Evolutionary conservation across 2,113 vertebrate genomes (phyloP), one percentile per base, ranked within the genome.

Genomic region (Craseonycteris thonglongyai): DNA sequence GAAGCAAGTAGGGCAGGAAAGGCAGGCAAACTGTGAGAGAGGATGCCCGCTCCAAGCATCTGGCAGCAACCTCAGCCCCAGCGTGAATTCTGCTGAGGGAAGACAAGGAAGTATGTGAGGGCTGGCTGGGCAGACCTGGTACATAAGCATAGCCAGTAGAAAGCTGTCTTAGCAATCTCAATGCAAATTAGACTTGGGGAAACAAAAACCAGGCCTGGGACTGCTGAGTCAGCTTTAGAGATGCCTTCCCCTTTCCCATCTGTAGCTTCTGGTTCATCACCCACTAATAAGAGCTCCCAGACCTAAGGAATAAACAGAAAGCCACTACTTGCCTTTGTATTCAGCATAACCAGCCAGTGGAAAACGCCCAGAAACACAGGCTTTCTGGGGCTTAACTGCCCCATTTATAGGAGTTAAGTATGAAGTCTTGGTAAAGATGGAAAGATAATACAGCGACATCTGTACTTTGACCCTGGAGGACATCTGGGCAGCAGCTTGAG

Each of bases 251-350:
- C 49, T 65, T 49, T 76, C 74, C 79, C 69, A 22, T 58, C 78
- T 47, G 89, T 47, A 61, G 66, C 95, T 95, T 84, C 93, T 81
- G 81, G 81, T 65, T 94, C 93, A 93, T 91, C 76, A 94, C 22
- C 51, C 80, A 19, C 40, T 80, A 78, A 95, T 18, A 76, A 93
- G 54, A 61, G 22, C 9, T 61, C 80, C 79, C 35, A 59, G 14
- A 69, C 13, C 51, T 59, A 54, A 89, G 49, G 51, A 90, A 75
- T 65, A 94, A 79, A 74, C 84, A 91, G 56, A 65, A 93, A 89
- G 84, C 58, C 5, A 13, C 68, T 63, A 2, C 71, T 47, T 7
- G 88, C 85, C 75, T 76, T 58, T 83, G 80, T 75, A 3, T 79
- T 40, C 0, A 5, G 42, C 78, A 91, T 40, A 30, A 30, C 28